phyloP scores from a whole-genome alignment of 2,797 vertebrate genomes.

The Hybognathus amarus region DNA sequence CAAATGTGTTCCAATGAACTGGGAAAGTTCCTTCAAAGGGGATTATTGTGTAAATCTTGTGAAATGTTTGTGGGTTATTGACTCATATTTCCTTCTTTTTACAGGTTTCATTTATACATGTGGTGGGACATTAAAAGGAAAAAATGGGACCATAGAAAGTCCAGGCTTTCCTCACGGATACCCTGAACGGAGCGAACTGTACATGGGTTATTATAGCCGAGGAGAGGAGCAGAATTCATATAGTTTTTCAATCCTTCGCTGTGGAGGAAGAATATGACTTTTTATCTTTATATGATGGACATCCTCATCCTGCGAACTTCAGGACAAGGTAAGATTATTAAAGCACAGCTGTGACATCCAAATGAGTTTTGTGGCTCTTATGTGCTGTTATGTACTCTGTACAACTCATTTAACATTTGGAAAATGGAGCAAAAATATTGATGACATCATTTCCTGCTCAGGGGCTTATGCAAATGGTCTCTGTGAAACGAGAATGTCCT shows the following conservation, averaged over 20 bases:
- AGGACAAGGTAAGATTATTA: conserved; percentile 84
- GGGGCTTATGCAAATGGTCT: neutral
- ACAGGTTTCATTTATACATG: conserved; percentile 98
- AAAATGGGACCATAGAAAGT: conserved; percentile 98
- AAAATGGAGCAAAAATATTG: neutral
- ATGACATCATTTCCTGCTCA: neutral
- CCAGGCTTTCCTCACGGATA: conserved; percentile 98
- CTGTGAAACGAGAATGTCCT: neutral
- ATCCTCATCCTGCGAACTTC: conserved; percentile 95
- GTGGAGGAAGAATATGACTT: conserved; percentile 99
- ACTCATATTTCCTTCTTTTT: conserved; percentile 57
- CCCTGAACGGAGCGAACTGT: conserved; percentile 98
- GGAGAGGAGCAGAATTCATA: conserved; percentile 96
- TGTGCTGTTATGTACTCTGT: neutral
- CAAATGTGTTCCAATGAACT: neutral
- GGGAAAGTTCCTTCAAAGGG: neutral
- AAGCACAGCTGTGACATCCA: no score
- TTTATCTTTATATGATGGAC: conserved; percentile 97
- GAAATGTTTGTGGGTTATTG: neutral
- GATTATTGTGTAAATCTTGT: neutral
- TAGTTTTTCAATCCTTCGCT: conserved; percentile 98
- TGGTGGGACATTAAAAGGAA: conserved; percentile 97
- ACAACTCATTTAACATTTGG: no score
- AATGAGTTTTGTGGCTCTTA: neutral
- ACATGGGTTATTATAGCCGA: conserved; percentile 98